A percentile compares a stretch with the other conserved stretches of the same genome.
Conservation (phyloP, 2,113 vertebrate genomes). For the Daboia siamensis region DNA sequence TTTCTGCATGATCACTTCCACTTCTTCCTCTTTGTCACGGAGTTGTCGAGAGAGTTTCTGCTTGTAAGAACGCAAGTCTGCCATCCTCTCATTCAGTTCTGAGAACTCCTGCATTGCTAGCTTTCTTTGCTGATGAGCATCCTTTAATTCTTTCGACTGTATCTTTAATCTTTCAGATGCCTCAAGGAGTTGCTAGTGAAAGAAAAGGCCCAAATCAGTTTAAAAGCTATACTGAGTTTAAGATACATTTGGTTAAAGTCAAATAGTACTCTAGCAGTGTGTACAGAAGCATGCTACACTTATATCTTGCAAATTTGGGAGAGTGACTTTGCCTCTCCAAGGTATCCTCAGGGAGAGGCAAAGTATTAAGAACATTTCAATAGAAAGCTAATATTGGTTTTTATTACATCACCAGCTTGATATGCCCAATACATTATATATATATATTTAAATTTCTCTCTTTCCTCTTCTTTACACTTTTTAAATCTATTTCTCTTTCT, state of each 20-base stretch:
- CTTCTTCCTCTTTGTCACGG: slow-evolving; percentile 92
- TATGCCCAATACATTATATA: neutral
- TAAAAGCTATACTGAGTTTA: neutral
- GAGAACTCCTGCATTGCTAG: slow-evolving; percentile 90
- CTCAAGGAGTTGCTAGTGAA: slow-evolving; percentile 85
- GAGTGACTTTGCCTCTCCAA: no score
- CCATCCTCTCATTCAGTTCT: slow-evolving; percentile 86
- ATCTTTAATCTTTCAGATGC: slow-evolving; percentile 84
- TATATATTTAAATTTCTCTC: neutral
- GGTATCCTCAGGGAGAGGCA: neutral
- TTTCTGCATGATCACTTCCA: slow-evolving; percentile 84
- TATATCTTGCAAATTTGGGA: neutral
- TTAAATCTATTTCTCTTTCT: neutral
- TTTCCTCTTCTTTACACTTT: neutral
- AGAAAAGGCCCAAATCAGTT: neutral
- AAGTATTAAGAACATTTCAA: neutral
- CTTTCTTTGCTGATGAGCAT: slow-evolving; percentile 90
- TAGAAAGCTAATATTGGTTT: neutral
- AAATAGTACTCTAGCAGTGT: neutral
- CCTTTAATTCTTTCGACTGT: slow-evolving; percentile 90
- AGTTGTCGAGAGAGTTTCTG: slow-evolving; percentile 89
- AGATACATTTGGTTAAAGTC: neutral
- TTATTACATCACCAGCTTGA: neutral
- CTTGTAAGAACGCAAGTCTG: slow-evolving; percentile 87
- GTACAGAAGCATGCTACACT: no score